Evolutionary conservation across 2,113 vertebrate species (phyloP).

Genomic region (cattle (Bos taurus)): ARS-UCD2.0 NC_037350.1:17365001-17365500

Average conservation of each 20-base stretch:
- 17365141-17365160: not conserved
- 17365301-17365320: not conserved
- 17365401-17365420: not conserved
- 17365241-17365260: not conserved
- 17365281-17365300: not conserved
- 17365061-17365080: not conserved
- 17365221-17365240: not conserved
- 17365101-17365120: not conserved
- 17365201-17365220: constrained; percentile 29
- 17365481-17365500: not conserved
- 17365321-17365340: not conserved
- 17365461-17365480: not conserved
- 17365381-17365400: not conserved
- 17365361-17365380: not conserved
- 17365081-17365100: not conserved
- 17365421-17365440: not conserved
- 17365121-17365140: constrained; percentile 2
- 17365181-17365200: constrained; percentile 1
- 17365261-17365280: not conserved
- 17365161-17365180: not conserved
- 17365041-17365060: not conserved
- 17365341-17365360: not conserved
- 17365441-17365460: not conserved
- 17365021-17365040: not conserved
- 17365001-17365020: not conserved